Evolutionary conservation across 2,113 vertebrate genomes (phyloP), one percentile per base, ranked within the genome.

Genomic region (Ameiurus melas): DNA sequence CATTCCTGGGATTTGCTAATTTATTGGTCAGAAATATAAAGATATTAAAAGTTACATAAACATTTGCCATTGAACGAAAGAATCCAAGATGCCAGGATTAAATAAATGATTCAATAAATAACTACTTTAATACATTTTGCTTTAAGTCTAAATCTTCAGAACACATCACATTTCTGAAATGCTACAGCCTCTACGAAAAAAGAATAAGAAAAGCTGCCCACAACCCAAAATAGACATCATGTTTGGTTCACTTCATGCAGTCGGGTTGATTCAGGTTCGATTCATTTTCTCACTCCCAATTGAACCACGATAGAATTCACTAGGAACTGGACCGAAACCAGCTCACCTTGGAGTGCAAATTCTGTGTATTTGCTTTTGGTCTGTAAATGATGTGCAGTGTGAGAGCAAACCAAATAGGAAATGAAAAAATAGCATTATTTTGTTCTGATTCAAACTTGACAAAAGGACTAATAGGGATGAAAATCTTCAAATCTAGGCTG

Each of bases 401-500:
- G 13, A 39, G 55, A 60, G 20, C 20, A 82, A 82, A 39, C 20
- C 20, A 36, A 13, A 33, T 4, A 80, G 8, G 16, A 80, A 57
- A 82, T 81, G 20, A 36, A 58, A 39, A 82, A 60, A 0, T 5
- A 51, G 2, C 8, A 22, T 14, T 36, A 55, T 20, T 80, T 10
- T 55, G n/a, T 57, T 80, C 19, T 10, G n/a, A 55, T 30, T 80
- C 14, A n/a, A n/a, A 55, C 47, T 55, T 2, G 51, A 79, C 8
- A 82, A 82, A 82, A 82, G 19, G 16, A 60, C 55, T 36, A 82
- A 82, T 13, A 33, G 13, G 77, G 25, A n/a, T 53, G 43, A 79
- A 81, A 58, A 39, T 82, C 30, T 82, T 36, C 57, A 60, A 82
- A 82, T 82, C 80, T 36, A 60, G 55, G 33, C 55, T 60, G 33